Conservation (phyloP, 1,140 invertebrate genomes). For the Acromyrmex charruanus region DNA sequence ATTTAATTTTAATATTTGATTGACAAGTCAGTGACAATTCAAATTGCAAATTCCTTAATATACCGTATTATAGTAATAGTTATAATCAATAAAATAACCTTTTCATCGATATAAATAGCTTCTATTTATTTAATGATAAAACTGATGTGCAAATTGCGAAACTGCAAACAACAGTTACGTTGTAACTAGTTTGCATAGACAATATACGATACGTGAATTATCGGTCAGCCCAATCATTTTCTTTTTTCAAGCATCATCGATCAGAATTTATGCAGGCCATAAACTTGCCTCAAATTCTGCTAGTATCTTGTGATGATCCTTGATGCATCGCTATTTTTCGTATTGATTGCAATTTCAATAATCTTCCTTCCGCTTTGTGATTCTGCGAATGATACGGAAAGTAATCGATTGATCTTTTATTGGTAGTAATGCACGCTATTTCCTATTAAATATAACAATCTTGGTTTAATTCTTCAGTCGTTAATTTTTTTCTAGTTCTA, state of each 20-base stretch:
- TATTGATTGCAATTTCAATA: background rate
- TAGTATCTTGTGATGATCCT: background rate
- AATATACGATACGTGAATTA: background rate
- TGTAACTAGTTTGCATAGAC: background rate
- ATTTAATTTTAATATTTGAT: constrained; percentile 1
- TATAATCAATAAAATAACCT: background rate
- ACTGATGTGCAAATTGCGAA: background rate
- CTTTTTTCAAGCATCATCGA: constrained; percentile 18
- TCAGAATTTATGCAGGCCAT: background rate
- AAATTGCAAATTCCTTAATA: background rate
- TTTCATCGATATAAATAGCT: background rate
- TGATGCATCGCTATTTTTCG: background rate
- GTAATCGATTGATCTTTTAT: background rate
- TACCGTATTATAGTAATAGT: background rate
- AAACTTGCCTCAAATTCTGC: constrained; percentile 28
- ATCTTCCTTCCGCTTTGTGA: background rate
- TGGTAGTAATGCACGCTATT: background rate
- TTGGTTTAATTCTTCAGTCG: no score
- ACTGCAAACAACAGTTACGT: background rate
- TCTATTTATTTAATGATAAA: background rate
- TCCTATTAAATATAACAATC: background rate
- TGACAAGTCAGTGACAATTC: background rate
- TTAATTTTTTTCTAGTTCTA: no score
- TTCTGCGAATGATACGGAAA: background rate
- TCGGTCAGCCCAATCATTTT: constrained; percentile 1